Percentiles rank a stretch among this genome's conserved stretches.
These are phyloP conservation scores for Ellobium chinense DNA, from an alignment of 2,888 invertebrate species.

Conservation along the genomic window DNA sequence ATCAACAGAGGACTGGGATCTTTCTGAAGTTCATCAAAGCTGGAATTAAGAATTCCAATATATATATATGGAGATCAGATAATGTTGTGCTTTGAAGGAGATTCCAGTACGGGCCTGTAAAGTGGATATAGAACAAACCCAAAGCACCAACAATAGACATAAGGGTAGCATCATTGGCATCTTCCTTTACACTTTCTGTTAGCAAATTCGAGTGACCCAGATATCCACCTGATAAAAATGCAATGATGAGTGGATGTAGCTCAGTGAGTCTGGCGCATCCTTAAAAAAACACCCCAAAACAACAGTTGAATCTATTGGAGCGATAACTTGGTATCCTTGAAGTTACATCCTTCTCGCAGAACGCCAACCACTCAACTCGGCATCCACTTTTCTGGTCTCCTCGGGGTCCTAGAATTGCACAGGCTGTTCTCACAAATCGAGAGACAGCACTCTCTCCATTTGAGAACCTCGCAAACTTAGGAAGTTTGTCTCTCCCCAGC, in stretches of 20 bases:
- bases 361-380: background rate
- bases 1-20: no score
- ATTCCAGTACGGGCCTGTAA: background rate
- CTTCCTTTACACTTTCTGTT: background rate
- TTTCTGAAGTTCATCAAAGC: no score
- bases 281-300: background rate
- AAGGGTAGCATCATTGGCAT: background rate
- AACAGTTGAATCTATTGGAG: background rate
- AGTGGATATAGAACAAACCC: background rate
- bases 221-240: background rate
- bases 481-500: background rate
- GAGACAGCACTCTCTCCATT: background rate
- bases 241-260: background rate
- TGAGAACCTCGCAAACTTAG: background rate
- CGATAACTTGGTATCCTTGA: background rate
- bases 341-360: background rate
- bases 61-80: no score
- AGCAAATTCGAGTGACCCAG: background rate
- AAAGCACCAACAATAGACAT: background rate
- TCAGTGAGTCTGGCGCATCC: background rate
- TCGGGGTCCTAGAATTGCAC: background rate
- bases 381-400: constrained; percentile 23
- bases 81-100: no score
- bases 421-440: background rate
- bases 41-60: no score